Evolutionary conservation across 2,797 vertebrate genomes (phyloP).

Genomic region (Carcharodon carcharias): DNA sequence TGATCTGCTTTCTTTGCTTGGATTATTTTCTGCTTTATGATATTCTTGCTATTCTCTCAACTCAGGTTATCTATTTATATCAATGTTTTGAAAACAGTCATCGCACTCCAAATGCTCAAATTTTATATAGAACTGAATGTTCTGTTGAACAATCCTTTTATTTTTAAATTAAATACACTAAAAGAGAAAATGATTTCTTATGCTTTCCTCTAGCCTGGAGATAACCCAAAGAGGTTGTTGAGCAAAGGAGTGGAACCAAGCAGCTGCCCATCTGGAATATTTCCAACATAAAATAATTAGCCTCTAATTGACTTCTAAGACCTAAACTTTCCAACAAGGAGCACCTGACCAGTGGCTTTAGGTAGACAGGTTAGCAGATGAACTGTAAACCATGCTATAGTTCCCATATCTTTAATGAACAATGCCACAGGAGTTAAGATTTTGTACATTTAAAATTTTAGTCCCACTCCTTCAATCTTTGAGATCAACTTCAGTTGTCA

Average conservation of each 20-base stretch:
- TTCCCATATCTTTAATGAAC: neutral
- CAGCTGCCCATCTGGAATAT: neutral
- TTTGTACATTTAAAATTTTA: neutral
- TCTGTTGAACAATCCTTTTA: neutral
- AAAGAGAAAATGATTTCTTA: neutral
- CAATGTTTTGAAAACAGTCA: neutral
- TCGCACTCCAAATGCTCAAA: neutral
- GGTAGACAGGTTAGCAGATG: neutral
- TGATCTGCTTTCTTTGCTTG: neutral
- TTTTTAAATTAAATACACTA: neutral
- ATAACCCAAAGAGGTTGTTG: neutral
- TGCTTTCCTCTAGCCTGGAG: neutral
- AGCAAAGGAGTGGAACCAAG: neutral
- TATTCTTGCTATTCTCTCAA: neutral
- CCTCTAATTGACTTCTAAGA: neutral
- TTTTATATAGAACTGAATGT: neutral
- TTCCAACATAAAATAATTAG: conserved; percentile 1
- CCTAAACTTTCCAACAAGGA: neutral
- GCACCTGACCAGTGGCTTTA: neutral
- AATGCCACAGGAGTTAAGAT: neutral
- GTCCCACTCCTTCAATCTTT: neutral
- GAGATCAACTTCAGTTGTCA: neutral
- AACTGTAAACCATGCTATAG: neutral
- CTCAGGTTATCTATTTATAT: neutral
- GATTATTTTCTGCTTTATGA: neutral